Evolutionary conservation across 1,140 invertebrate genomes (phyloP), one percentile per base, ranked within the genome.

Genomic region (Andricus grossulariae): DNA sequence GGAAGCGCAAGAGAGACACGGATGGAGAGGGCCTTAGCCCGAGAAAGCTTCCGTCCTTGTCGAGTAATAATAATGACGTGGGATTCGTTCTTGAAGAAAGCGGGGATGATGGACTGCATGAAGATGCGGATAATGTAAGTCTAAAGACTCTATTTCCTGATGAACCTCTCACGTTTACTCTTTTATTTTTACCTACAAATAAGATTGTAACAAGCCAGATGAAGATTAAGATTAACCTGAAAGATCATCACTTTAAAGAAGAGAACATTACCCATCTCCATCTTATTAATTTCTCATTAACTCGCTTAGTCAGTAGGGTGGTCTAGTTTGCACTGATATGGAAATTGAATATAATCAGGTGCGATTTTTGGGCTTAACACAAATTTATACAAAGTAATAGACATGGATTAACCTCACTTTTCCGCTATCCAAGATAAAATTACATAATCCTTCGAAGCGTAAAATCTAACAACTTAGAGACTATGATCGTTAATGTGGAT

Each of bases 31-130:
- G 91, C 71, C 81, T 93, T 5, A 88, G 85, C 54, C 88, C 91
- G 13, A 88, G 92, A 84, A 92, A 92, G 85, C 84, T 91, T 80
- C 87, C 90, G 18, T 88, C 90, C 54, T 87, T 92, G 21, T 78
- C 84, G 8, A 87, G 85, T 73, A 92, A 93, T 84, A 93, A 93
- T 83, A 93, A 93, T 84, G 93, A 93, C 82, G 93, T 94, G 18
- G 89, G 90, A 6, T 93, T 94, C 82, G 93, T 94, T 15, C 89
- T 94, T 70, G 92, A 93, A 21, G 91, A 93, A 15, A 89, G 84
- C 66, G 87, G 87, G 25, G 91, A 92, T 76, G 92, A 92, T 78
- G 90, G 84, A 32, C 83, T 90, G 7, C 88, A 86, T 51, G 90
- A 91, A 19, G 92, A 92, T 21, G 86, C 83, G 7, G 92, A 93